Base-by-base conservation (phyloP, 2,797 vertebrate genomes). In the Glossophaga mutica region DNA sequence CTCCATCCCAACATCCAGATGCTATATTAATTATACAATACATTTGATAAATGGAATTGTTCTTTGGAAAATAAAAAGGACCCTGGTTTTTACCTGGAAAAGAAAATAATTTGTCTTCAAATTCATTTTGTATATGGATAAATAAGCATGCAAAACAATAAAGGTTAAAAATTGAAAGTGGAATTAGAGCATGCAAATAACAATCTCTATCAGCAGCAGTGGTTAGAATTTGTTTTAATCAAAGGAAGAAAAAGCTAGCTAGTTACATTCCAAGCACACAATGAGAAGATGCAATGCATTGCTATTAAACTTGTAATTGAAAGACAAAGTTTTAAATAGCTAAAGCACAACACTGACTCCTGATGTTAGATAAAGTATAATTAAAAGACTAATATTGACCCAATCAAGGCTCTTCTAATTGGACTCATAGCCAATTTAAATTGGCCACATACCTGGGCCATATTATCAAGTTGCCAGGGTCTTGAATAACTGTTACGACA, bases 331-430 rank as follows among this genome's bases (percentile, higher is more conserved):
- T 96, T 93, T 88, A 96, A 97, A 92, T 65, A 95, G 74, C 90
- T 91, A 46, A 95, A 93, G 71, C 34, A 83, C 65, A 92, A 92
- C 87, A 91, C 87, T 87, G 92, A 88, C 89, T 95, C 65, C 70
- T 92, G 44, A 82, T 71, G 96, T 95, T 95, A 91, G 39, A 78
- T 88, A 96, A 89, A 96, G 46, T 90, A 92, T 82, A 96, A 94
- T 96, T 94, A 96, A 96, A 95, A 93, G 73, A 67, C 70, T 96
- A 96, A 95, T 94, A 94, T 82, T 95, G 62, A 92, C 77, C 42
- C 65, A 87, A 68, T 29, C 6, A 1, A 92, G 42, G 10, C 92
- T 94, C 71, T 85, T 93, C 92, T 87, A 95, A 94, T 90, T 76
- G 42, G 79, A 94, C 70, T 89, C 68, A 57, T 37, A 87, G 82